Evolutionary conservation across 2,113 vertebrate genomes (phyloP).

Genomic region (Hippopotamus amphibius): DNA sequence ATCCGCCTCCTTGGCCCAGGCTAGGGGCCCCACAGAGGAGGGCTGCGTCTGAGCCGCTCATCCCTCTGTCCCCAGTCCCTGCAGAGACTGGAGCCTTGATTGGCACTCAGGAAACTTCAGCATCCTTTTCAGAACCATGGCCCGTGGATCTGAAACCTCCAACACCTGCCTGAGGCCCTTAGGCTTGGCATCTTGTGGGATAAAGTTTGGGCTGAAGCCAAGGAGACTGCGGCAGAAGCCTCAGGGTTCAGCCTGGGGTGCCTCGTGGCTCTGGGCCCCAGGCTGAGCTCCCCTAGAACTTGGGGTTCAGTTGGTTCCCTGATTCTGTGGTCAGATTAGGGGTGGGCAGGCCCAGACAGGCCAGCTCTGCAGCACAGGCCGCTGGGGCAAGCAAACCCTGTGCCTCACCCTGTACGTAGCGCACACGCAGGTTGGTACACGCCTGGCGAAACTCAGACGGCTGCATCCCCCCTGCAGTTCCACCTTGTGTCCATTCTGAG

Average conservation of each 20-base stretch:
- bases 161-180: not conserved
- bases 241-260: not conserved
- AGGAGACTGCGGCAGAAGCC: not conserved
- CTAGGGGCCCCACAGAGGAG: not conserved
- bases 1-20: not conserved
- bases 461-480: not conserved
- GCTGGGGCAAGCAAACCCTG: not conserved
- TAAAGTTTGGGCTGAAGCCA: not conserved
- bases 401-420: constrained; percentile 38
- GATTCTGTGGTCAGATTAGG: constrained; percentile 72
- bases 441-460: not conserved
- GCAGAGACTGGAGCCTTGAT: fast-evolving
- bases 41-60: not conserved
- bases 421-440: not conserved
- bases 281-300: constrained; percentile 41
- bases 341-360: constrained; percentile 63
- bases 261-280: not conserved
- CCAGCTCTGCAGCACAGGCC: constrained; percentile 32
- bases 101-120: not conserved
- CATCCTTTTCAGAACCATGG: not conserved
- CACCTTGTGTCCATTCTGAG: not conserved
- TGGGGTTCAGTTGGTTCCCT: constrained; percentile 75
- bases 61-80: not conserved
- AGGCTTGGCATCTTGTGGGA: not conserved
- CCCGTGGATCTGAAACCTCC: not conserved